Base-by-base conservation (phyloP, 2,888 invertebrate species). In the Mesochorus sp. region DNA sequence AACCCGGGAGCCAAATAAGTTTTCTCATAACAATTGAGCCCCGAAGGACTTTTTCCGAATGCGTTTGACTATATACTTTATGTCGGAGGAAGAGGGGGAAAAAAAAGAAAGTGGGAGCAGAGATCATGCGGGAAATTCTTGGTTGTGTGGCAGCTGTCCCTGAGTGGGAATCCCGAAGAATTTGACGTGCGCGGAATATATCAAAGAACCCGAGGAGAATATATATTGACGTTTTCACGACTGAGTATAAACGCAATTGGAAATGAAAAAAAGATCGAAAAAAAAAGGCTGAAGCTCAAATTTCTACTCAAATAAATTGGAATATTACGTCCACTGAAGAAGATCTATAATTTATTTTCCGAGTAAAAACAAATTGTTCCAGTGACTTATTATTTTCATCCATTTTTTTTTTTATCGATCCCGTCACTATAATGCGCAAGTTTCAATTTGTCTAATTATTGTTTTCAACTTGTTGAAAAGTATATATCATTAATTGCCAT, bases 1-100 rank as follows among this genome's bases (percentile, higher is more conserved):
- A 14, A 28, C 19, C 39, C 21, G 47, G 19, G 28, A 21, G 47
- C 53, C 34, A 51, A 64, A 44, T 59, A 80, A 81, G 79, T 80
- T 81, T 80, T 70, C 59, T 74, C 79, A 80, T 80, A 76, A 80
- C 78, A 74, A 73, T 57, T 68, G 44, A 80, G 59, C 26, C 39
- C 31, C 59, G 74, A 28, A 42, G 62, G 57, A 57, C 26, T 61
- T 71, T 47, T 8, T 5, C 51, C 24, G 64, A 14, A 57, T 61
- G 57, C 57, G 77, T 76, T 62, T 53, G 44, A 66, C 57, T 67
- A 68, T 51, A 51, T n/a, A n/a, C 62, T 73, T 62, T 68, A 71
- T 51, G 51, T 61, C 28, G 44, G 71, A 71, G 53, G 74, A 49
- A 64, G 70, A 62, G 55, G 37, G 37, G 42, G 55, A 49, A 26